These are phyloP conservation scores for Vanacampus margaritifer DNA, from an alignment of 2,113 vertebrate genomes.

Conservation along the genomic window DNA sequence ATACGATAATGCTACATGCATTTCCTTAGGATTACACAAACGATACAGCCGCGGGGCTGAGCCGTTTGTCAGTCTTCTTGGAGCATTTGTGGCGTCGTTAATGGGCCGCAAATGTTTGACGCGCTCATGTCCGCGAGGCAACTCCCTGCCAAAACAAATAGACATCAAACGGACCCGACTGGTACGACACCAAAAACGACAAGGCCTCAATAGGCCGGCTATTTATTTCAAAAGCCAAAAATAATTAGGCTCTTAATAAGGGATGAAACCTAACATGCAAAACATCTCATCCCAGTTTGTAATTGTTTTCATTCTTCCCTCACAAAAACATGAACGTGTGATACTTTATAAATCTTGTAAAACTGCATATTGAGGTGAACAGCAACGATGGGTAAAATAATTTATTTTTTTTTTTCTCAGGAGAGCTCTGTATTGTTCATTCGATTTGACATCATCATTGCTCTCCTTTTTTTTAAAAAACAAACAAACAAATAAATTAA, in stretches of 20 bases:
- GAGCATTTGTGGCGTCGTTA: slow-evolving; percentile 75
- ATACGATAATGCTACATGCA: no score
- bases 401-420: no score
- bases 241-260: slow-evolving; percentile 3
- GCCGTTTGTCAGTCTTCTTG: slow-evolving; percentile 55
- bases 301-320: neutral
- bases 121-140: slow-evolving; percentile 68
- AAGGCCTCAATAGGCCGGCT: slow-evolving; percentile 40
- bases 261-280: neutral
- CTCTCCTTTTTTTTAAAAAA: no score
- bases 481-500: no score
- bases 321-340: neutral
- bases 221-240: slow-evolving; percentile 33
- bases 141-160: slow-evolving; percentile 72
- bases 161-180: slow-evolving; percentile 60
- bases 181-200: slow-evolving; percentile 25
- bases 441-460: no score
- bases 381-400: neutral
- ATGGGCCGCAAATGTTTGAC: slow-evolving; percentile 74
- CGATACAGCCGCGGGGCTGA: slow-evolving; percentile 4
- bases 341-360: no score
- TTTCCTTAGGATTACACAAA: neutral
- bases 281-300: neutral
- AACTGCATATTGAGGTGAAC: neutral
- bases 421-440: no score